phyloP scores from a whole-genome alignment of 2,888 invertebrate genomes.

The Dusona sp. region DNA sequence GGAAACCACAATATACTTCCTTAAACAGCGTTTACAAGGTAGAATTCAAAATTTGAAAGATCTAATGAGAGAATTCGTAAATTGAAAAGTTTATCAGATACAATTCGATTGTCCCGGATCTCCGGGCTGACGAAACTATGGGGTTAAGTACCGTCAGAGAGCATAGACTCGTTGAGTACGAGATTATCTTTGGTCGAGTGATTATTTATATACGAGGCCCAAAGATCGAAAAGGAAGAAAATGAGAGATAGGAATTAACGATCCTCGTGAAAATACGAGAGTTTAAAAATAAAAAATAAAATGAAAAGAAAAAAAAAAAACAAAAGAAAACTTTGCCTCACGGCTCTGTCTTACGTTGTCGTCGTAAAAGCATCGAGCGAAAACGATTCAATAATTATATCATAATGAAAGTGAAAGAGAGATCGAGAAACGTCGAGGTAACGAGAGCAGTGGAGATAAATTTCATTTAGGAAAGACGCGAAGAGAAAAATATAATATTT shows the following conservation, averaged over 20 bases:
- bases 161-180: slow-evolving; percentile 20
- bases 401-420: slow-evolving; percentile 29
- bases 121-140: not conserved
- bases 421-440: slow-evolving; percentile 29
- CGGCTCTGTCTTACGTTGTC: slow-evolving; percentile 8
- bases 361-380: slow-evolving; percentile 29
- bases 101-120: not conserved
- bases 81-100: slow-evolving; percentile 4
- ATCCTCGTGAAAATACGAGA: slow-evolving; percentile 11
- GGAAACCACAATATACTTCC: not conserved
- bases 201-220: slow-evolving; percentile 13
- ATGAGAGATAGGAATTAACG: slow-evolving; percentile 26
- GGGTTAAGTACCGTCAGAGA: slow-evolving; percentile 27
- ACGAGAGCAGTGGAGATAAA: slow-evolving; percentile 7
- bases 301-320: not conserved
- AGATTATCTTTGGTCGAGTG: slow-evolving; percentile 37
- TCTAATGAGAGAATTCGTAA: not conserved
- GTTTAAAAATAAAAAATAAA: slow-evolving; percentile 18
- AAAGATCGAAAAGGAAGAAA: slow-evolving; percentile 15
- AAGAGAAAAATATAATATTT: slow-evolving; percentile 16
- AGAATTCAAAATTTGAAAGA: not conserved
- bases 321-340: not conserved
- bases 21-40: not conserved
- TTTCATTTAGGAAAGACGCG: slow-evolving; percentile 10
- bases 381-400: slow-evolving; percentile 14